These are phyloP conservation scores for Lanistes nyassanus DNA, from an alignment of 1,140 invertebrate genomes.

Conservation along the genomic window DNA sequence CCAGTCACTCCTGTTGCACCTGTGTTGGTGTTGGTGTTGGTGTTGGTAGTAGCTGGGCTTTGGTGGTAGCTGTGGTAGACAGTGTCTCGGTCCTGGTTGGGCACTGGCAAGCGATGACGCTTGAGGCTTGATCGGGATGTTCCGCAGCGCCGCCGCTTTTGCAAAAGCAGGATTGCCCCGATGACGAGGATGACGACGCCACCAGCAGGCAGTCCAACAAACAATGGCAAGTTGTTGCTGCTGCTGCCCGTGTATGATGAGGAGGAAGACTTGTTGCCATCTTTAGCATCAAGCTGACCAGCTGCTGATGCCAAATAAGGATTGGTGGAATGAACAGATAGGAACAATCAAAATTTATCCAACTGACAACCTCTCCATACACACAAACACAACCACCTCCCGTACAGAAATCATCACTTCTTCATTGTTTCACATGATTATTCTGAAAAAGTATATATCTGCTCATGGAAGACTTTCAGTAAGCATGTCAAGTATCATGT, in stretches of 20 bases:
- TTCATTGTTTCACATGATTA: too few relatives aligned
- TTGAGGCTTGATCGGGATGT: conserved; percentile 28
- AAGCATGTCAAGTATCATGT: too few relatives aligned
- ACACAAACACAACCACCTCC: background rate
- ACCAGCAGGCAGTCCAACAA: conserved; percentile 52
- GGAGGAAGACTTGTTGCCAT: conserved; percentile 4
- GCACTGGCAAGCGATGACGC: conserved; percentile 51
- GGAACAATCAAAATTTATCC: background rate
- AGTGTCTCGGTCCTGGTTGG: conserved; percentile 52
- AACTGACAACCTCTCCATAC: background rate
- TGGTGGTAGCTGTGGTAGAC: conserved; percentile 32
- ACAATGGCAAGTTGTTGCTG: conserved; percentile 48
- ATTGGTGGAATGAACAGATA: background rate
- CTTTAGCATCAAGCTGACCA: background rate
- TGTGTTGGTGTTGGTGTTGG: conserved; percentile 33
- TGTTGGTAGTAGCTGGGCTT: conserved; percentile 33
- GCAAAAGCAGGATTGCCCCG: conserved; percentile 47
- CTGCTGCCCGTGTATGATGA: conserved; percentile 16
- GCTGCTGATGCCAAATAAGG: too few relatives aligned
- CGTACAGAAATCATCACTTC: background rate
- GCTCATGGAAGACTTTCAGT: too few relatives aligned
- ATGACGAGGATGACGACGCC: conserved; percentile 46
- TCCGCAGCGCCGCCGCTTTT: conserved; percentile 38
- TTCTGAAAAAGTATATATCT: too few relatives aligned
- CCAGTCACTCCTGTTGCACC: conserved; percentile 32